These are phyloP conservation scores for Mantis religiosa DNA, from an alignment of 2,888 invertebrate species.

Conservation along the genomic window DNA sequence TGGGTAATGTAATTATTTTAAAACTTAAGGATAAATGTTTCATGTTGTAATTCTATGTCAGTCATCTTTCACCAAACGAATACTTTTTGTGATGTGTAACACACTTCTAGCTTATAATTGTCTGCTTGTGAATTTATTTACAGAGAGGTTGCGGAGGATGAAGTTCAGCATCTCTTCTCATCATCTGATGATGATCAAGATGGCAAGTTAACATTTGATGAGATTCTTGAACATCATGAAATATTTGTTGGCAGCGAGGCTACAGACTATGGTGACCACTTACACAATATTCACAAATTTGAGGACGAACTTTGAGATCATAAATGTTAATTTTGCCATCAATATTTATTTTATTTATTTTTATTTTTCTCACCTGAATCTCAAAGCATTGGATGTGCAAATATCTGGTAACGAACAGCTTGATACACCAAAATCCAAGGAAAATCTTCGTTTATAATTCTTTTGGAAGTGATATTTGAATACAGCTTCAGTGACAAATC, in stretches of 20 bases:
- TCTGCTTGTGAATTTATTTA: conserved; percentile 27
- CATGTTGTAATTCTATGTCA: too few relatives aligned
- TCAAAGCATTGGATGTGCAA: not conserved
- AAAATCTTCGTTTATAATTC: not conserved
- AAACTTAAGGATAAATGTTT: too few relatives aligned
- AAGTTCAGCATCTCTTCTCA: conserved; percentile 85
- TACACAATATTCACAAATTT: conserved; percentile 73
- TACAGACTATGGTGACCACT: conserved; percentile 81
- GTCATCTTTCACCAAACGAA: too few relatives aligned
- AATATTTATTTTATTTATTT: not conserved
- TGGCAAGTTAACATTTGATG: conserved; percentile 69
- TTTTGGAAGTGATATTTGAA: not conserved
- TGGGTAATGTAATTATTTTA: too few relatives aligned
- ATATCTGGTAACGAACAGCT: not conserved
- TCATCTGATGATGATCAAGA: conserved; percentile 83
- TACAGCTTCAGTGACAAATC: not conserved
- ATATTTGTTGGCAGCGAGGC: conserved; percentile 91
- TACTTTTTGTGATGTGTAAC: not conserved
- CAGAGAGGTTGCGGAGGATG: conserved; percentile 83
- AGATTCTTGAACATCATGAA: conserved; percentile 79
- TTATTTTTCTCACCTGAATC: not conserved
- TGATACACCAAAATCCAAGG: not conserved
- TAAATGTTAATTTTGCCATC: not conserved
- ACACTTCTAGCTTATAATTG: not conserved
- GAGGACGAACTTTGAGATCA: conserved; percentile 69